Evolutionary conservation across 2,797 vertebrate species (phyloP), one percentile per base, ranked within the genome.

Genomic region (Pogonophryne albipinna): DNA sequence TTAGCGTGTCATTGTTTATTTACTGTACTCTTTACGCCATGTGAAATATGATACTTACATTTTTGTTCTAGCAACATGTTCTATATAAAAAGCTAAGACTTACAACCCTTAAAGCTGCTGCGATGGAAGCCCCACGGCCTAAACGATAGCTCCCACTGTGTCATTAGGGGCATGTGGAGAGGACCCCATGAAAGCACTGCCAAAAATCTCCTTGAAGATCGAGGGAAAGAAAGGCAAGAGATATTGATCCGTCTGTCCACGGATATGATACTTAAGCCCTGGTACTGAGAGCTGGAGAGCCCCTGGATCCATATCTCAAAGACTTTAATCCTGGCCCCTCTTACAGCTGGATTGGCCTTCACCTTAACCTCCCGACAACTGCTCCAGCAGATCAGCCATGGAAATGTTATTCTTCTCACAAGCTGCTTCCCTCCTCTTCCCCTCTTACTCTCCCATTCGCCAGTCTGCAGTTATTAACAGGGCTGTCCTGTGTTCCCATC

Each of bases 231-330:
- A 96, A 92, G 79, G 87, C 78, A 73, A 89, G 94, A 93, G 92
- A 91, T 97, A 98, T 99, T 95, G 98, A 98, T 98, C 96, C 94
- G 96, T 97, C 97, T 98, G 97, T 97, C 97, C 97, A 96, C 91
- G 96, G 94, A 97, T 97, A 95, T 96, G 96, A 96, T 97, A 97
- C 96, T 97, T 96, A 97, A 98, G 96, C 96, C 94, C 92, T 86
- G 94, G 94, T 96, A 95, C 95, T 95, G 94, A 97, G 96, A 96
- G 96, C 93, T 90, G 89, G 92, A 95, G 95, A 96, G 95, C 95
- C 93, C 84, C 79, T 92, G 90, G 94, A 97, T 96, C 96, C 96
- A 95, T 95, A 97, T 96, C 96, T 95, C 93, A 97, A 96, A 96
- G 95, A 95, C 95, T 97, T 96, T 97, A 96, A 97, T 97, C 96